Conservation (phyloP, 2,797 vertebrate genomes). For the Enteromius argenteus region DNA sequence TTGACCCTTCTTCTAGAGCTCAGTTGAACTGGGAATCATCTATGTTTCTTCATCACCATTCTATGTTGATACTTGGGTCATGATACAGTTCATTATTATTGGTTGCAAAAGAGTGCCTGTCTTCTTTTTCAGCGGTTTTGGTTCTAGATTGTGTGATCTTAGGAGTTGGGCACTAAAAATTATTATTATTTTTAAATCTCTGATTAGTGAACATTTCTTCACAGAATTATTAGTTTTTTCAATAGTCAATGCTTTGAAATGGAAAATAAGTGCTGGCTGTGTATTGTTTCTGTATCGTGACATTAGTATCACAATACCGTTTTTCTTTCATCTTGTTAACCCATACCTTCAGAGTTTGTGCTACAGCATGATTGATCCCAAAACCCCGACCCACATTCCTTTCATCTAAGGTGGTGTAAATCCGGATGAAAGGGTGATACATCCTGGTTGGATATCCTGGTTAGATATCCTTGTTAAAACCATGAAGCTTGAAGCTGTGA, state of each 20-base stretch:
- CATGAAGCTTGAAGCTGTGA: neutral
- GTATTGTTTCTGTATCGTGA: constrained; percentile 12
- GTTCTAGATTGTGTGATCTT: neutral
- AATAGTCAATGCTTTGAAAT: neutral
- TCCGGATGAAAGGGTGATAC: neutral
- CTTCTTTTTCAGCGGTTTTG: neutral
- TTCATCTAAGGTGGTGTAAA: constrained; percentile 13
- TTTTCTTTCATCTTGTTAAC: neutral
- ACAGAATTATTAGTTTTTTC: neutral
- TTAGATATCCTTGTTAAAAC: constrained; percentile 1
- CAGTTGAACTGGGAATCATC: neutral
- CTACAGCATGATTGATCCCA: constrained; percentile 4
- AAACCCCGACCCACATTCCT: neutral
- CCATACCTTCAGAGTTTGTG: neutral
- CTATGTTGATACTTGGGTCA: constrained; percentile 11
- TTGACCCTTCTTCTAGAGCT: constrained; percentile 49
- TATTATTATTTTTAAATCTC: neutral
- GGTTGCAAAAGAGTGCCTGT: neutral
- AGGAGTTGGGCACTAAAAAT: neutral
- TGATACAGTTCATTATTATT: neutral
- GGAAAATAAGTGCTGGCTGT: neutral
- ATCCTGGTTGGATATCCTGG: constrained; percentile 7
- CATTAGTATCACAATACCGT: constrained; percentile 3
- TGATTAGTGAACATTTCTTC: neutral
- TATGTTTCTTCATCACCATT: neutral